Conservation (phyloP, 2,113 vertebrate genomes). For the Pteropus alecto region DNA sequence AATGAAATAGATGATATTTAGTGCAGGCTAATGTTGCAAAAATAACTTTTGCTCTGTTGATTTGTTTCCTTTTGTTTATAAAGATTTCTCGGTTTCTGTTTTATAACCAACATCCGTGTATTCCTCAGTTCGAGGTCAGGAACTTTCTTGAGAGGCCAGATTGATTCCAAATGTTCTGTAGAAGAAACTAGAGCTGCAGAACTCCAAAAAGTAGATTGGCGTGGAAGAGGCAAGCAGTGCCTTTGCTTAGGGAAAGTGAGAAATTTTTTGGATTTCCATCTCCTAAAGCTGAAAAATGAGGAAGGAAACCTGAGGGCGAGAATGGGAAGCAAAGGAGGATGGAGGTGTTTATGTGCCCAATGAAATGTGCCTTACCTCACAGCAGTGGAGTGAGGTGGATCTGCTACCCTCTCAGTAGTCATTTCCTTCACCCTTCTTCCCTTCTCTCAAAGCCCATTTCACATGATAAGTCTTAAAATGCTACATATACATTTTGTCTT, state of each 20-base stretch:
- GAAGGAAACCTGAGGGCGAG: neutral
- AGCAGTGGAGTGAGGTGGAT: neutral
- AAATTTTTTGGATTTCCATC: neutral
- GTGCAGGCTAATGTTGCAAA: neutral
- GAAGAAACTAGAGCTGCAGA: neutral
- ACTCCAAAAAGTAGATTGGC: neutral
- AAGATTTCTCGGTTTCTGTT: constrained; percentile 13
- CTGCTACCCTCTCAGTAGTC: neutral
- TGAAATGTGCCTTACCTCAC: neutral
- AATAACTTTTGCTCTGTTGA: neutral
- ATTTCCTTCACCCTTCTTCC: neutral
- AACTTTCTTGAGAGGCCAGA: neutral
- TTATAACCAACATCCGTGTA: neutral
- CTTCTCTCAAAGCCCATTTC: neutral
- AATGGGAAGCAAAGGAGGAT: neutral
- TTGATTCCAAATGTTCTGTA: neutral
- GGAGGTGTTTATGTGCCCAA: neutral
- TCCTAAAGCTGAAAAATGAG: neutral
- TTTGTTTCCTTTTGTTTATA: neutral
- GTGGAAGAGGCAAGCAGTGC: neutral
- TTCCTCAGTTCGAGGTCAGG: neutral
- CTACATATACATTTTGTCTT: neutral
- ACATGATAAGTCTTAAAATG: neutral
- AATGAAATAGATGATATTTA: neutral
- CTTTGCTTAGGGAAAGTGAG: neutral